phyloP scores from a whole-genome alignment of 2,888 invertebrate genomes.

The Cheilosia impressa region DNA sequence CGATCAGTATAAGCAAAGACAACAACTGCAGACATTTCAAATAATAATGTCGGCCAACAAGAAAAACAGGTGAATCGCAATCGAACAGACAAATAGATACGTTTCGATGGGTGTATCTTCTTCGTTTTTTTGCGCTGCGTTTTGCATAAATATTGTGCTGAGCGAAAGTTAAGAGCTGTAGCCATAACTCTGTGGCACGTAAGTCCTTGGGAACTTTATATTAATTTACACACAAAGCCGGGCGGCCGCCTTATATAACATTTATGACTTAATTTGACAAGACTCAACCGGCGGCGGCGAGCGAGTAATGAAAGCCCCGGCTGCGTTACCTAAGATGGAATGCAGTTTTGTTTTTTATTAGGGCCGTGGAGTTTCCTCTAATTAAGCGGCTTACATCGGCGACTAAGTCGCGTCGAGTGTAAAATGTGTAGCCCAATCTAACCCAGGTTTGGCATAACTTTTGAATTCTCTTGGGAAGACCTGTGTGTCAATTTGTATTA shows the following conservation, averaged over 20 bases:
- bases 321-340: slow-evolving; percentile 4
- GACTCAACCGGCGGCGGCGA: neutral
- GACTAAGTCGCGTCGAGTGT: slow-evolving; percentile 16
- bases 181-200: neutral
- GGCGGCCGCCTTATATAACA: slow-evolving; percentile 42
- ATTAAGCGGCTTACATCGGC: slow-evolving; percentile 40
- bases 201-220: slow-evolving; percentile 46
- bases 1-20: slow-evolving; percentile 19
- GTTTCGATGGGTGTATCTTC: slow-evolving; percentile 26
- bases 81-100: slow-evolving; percentile 56
- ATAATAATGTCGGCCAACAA: slow-evolving; percentile 27
- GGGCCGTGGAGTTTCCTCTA: slow-evolving; percentile 8
- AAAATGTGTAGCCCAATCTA: neutral
- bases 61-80: slow-evolving; percentile 58
- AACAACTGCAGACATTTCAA: slow-evolving; percentile 20
- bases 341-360: neutral
- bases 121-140: neutral
- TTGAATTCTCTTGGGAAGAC: too few species aligned
- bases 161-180: slow-evolving; percentile 58
- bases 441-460: neutral
- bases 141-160: slow-evolving; percentile 52
- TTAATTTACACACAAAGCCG: slow-evolving; percentile 49
- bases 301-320: slow-evolving; percentile 21
- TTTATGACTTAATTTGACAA: slow-evolving; percentile 59
- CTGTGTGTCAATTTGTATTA: too few species aligned